Evolutionary conservation across 92 coral and sea anemone species (phyloP).

Genomic region (Epizoanthus fatuus): DNA sequence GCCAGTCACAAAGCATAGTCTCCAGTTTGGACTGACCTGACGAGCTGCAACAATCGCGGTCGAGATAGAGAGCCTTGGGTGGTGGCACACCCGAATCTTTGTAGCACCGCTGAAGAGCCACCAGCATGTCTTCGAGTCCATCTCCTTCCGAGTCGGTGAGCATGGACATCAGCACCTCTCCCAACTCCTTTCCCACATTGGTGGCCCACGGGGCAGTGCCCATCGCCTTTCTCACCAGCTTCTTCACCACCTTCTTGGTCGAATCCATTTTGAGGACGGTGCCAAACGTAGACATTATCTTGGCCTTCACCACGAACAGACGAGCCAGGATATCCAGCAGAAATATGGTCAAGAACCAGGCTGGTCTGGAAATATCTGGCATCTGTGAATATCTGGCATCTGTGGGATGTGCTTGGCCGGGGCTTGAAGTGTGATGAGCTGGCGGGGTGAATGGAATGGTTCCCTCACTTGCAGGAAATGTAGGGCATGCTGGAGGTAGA

Average conservation of each 20-base stretch:
- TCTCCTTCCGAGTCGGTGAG: slow-evolving; percentile 37
- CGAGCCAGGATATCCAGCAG: no score
- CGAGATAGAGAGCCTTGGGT: slow-evolving; percentile 42
- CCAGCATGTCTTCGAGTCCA: slow-evolving; percentile 36
- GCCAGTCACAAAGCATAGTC: slow-evolving; percentile 22
- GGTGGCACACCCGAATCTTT: background rate
- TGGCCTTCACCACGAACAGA: no score
- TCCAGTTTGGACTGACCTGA: slow-evolving; percentile 34
- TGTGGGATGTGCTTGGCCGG: slow-evolving; percentile 14
- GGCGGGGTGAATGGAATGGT: slow-evolving; percentile 12
- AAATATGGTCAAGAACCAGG: slow-evolving; percentile 3
- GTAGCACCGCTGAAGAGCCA: background rate
- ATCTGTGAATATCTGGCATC: slow-evolving; percentile 11
- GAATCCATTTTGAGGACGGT: no score
- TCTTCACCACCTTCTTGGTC: background rate
- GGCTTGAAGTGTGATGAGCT: slow-evolving; percentile 16
- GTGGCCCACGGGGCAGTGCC: slow-evolving; percentile 34
- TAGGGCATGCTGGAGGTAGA: slow-evolving; percentile 28
- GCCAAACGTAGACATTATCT: no score
- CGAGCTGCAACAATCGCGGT: slow-evolving; percentile 57
- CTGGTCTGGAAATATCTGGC: slow-evolving; percentile 15
- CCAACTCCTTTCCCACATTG: slow-evolving; percentile 11
- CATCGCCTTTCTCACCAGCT: slow-evolving; percentile 27
- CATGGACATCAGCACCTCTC: background rate
- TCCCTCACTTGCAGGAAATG: slow-evolving; percentile 41